phyloP scores from a whole-genome alignment of 2,888 invertebrate genomes.

The Hoplodrina blanda region DNA sequence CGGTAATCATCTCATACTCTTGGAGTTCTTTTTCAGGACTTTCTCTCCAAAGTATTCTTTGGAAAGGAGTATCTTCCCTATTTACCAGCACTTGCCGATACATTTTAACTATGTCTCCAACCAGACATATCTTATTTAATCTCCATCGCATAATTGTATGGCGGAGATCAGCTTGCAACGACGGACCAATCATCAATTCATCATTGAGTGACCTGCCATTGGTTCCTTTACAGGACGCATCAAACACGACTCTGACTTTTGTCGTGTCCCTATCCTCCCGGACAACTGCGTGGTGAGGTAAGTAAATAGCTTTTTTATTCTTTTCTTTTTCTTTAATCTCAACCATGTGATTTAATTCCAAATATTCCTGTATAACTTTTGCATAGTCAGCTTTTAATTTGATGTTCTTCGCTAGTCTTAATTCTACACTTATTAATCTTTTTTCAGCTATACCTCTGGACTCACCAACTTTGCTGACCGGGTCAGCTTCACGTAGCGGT shows the following conservation, averaged over 20 bases:
- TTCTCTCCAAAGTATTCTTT: slow-evolving; percentile 2
- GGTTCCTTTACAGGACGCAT: no score
- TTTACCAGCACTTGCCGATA: neutral
- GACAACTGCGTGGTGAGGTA: neutral
- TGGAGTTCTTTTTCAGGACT: slow-evolving; percentile 4
- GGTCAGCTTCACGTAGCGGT: slow-evolving; percentile 6
- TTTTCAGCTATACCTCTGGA: slow-evolving; percentile 4
- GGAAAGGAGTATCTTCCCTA: neutral
- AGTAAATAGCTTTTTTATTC: neutral
- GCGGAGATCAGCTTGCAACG: neutral
- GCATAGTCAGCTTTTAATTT: neutral
- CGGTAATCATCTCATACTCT: neutral
- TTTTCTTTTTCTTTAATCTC: neutral
- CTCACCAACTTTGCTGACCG: neutral
- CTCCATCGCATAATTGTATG: slow-evolving; percentile 16
- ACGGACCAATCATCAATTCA: neutral
- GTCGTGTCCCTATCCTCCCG: no score
- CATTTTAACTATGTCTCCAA: slow-evolving; percentile 11
- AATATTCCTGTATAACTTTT: slow-evolving; percentile 17
- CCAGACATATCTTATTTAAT: neutral
- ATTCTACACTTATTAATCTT: slow-evolving; percentile 8
- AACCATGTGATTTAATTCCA: slow-evolving; percentile 14
- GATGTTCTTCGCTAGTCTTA: neutral
- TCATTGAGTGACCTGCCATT: no score
- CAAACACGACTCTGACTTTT: no score